Base-by-base conservation (phyloP, 1,140 invertebrate genomes). In the Drosophila nikananu region DNA sequence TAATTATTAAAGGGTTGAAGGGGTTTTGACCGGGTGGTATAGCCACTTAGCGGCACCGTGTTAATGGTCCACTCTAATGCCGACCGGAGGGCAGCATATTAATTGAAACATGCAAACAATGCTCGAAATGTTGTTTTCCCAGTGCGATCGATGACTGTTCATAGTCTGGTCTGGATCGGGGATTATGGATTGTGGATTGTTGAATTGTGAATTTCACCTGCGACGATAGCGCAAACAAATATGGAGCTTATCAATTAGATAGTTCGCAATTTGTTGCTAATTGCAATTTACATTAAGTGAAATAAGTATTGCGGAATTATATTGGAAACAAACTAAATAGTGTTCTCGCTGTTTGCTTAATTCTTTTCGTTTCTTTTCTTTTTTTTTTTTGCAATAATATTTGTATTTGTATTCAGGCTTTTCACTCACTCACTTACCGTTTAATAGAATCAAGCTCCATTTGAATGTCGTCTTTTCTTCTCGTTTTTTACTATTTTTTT, bases 81-180 rank as follows among this genome's bases (percentile, higher is more conserved):
- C 79, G 32, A 35, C 32, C 32, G 32, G 32, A 13, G 10, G 30
- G 30, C 77, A 57, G 48, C 81, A 82, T 86, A 83, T 87, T 86
- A 87, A 86, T 86, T 86, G 81, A 83, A 83, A 83, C 75, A 83
- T 79, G 80, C 81, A 83, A 79, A 82, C 80, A 74, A 37, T 63
- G 54, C 8, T 55, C 52, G 12, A 44, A 61, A 62, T 68, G 60
- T 62, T 58, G 19, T 58, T 35, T 66, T 37, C 19, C 49, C 49
- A 27, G 27, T 51, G 27, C 27, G 30, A n/a, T 10, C 37, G 63
- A 72, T 61, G 79, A 80, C 65, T 39, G 77, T 61, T 67, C 51
- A 86, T 80, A 86, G 83, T 86, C 83, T 86, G 66, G 75, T 15
- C 48, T 10, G 35, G 23, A 63, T 25, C 61, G 15, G n/a, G 23